Evolutionary conservation across 1,140 invertebrate genomes (phyloP).

Genomic region (Coptotermes formosanus): DNA sequence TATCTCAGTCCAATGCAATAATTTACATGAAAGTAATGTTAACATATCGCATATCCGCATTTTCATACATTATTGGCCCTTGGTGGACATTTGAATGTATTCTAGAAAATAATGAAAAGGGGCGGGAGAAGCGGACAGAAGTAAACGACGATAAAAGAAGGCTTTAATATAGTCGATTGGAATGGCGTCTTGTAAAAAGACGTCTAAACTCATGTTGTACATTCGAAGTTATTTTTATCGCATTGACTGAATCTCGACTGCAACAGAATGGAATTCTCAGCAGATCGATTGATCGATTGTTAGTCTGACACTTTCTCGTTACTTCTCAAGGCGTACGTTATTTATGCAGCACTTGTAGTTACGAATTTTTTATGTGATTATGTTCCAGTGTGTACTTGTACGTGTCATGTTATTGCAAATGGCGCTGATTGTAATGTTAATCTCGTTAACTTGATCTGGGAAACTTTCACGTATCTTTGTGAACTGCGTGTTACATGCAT

Average conservation of each 20-base stretch:
- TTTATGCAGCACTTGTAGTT: not conserved
- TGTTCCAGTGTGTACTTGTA: not conserved
- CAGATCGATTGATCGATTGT: constrained; percentile 7
- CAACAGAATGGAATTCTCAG: not conserved
- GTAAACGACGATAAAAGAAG: not conserved
- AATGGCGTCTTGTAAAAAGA: not conserved
- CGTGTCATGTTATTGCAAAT: not conserved
- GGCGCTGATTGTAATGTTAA: not conserved
- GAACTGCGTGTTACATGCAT: not conserved
- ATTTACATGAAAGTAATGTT: not conserved
- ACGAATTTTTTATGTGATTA: not conserved
- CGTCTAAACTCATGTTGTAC: not conserved
- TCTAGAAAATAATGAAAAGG: not conserved
- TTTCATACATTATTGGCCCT: not conserved
- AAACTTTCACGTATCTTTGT: not conserved
- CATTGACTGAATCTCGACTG: not conserved
- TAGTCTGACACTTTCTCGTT: constrained; percentile 2
- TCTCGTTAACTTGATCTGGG: not conserved
- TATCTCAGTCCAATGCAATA: not conserved
- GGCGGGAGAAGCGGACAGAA: not conserved
- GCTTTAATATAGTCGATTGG: not conserved
- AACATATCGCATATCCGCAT: not conserved
- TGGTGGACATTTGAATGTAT: not conserved
- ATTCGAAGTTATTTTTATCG: not conserved
- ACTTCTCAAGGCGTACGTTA: not conserved